Conservation (phyloP, 2,797 vertebrate genomes). For the Notolabrus celidotus region DNA sequence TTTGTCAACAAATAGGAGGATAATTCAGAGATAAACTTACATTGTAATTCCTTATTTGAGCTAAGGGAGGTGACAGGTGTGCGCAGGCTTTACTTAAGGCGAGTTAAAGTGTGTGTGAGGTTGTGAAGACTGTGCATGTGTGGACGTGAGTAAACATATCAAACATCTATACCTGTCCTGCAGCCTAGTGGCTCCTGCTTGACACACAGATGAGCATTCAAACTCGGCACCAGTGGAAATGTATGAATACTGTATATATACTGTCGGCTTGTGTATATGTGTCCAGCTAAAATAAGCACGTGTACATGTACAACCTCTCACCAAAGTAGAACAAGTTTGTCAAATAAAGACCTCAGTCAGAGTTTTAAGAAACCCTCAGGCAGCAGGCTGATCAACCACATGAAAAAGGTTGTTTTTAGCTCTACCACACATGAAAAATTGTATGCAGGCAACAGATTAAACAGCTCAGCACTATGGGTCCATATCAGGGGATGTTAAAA, state of each 20-base stretch:
- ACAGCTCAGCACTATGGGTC: conserved; percentile 10
- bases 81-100: background rate
- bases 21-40: conserved; percentile 16
- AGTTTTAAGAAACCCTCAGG: conserved; percentile 11
- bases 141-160: conserved; percentile 33
- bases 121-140: conserved; percentile 3
- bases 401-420: conserved; percentile 35
- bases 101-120: background rate
- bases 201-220: conserved; percentile 65
- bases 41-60: conserved; percentile 23
- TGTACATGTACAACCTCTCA: conserved; percentile 20
- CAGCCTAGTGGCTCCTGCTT: background rate
- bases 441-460: conserved; percentile 21
- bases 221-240: background rate
- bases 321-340: conserved; percentile 27
- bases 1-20: conserved; percentile 41
- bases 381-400: background rate
- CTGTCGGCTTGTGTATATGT: conserved; percentile 58
- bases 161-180: conserved; percentile 32
- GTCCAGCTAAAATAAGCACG: conserved; percentile 68
- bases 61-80: background rate
- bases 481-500: conserved; percentile 14
- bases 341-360: conserved; percentile 42
- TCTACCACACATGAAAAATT: conserved; percentile 34
- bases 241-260: conserved; percentile 24